phyloP scores from a whole-genome alignment of 2,888 invertebrate genomes.

The Stenichneumon culpator region DNA sequence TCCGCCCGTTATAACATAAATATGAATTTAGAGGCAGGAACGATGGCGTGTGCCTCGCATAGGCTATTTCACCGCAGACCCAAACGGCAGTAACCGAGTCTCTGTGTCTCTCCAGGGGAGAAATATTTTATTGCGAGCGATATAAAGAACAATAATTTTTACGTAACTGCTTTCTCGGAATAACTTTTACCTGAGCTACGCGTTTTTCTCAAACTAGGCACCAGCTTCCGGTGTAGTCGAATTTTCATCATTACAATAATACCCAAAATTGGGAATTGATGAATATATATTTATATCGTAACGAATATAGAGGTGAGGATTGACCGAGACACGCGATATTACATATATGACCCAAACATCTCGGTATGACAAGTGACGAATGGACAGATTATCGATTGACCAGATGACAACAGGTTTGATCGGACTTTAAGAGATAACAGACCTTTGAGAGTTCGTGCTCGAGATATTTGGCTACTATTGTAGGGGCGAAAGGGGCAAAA shows the following conservation, averaged over 20 bases:
- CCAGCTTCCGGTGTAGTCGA: not conserved
- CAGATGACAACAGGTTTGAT: too few relatives aligned
- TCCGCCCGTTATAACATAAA: slow-evolving; percentile 47
- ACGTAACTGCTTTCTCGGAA: slow-evolving; percentile 3
- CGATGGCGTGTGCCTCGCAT: slow-evolving; percentile 42
- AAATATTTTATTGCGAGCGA: slow-evolving; percentile 45
- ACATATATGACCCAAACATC: too few relatives aligned
- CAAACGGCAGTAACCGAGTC: slow-evolving; percentile 18
- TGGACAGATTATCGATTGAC: too few relatives aligned
- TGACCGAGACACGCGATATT: too few relatives aligned
- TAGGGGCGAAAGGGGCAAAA: too few relatives aligned
- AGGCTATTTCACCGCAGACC: slow-evolving; percentile 9
- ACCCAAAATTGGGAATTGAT: not conserved
- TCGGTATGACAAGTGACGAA: too few relatives aligned
- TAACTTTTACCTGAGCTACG: not conserved
- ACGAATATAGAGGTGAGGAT: too few relatives aligned
- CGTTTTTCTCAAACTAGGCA: slow-evolving; percentile 7
- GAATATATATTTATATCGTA: too few relatives aligned
- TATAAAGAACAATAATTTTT: slow-evolving; percentile 35
- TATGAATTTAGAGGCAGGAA: slow-evolving; percentile 46
- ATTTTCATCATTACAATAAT: not conserved
- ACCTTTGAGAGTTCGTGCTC: too few relatives aligned
- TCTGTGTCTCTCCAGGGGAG: slow-evolving; percentile 4
- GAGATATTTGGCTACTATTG: too few relatives aligned
- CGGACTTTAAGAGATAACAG: too few relatives aligned